phyloP scores from a whole-genome alignment of 2,797 vertebrate species.

The Sebastes kiyomatsui region DNA sequence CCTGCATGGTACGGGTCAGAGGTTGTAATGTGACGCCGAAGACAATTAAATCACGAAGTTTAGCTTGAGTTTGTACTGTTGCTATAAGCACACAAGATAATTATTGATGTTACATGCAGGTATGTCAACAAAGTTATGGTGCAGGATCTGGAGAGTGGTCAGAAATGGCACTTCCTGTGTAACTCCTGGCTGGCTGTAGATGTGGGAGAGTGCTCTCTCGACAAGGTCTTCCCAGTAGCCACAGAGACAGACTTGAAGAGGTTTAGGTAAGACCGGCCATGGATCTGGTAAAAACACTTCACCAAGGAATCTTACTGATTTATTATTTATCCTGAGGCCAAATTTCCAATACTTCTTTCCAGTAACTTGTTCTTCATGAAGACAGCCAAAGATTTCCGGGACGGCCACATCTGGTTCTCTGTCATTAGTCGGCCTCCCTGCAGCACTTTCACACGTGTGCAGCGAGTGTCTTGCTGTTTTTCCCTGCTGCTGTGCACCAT shows the following conservation, averaged over 20 bases:
- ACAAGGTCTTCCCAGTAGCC: slow-evolving; percentile 91
- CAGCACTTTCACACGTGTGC: slow-evolving; percentile 92
- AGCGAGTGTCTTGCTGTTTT: slow-evolving; percentile 95
- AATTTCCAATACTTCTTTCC: background rate
- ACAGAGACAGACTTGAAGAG: slow-evolving; percentile 91
- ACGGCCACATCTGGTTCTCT: slow-evolving; percentile 95
- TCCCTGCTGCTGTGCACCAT: slow-evolving; percentile 96
- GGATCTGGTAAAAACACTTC: background rate
- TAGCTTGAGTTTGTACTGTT: background rate
- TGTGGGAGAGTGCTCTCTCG: slow-evolving; percentile 89
- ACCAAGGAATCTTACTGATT: background rate
- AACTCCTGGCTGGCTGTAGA: slow-evolving; percentile 94
- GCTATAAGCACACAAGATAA: background rate
- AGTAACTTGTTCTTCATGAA: slow-evolving; percentile 96
- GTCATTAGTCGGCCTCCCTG: slow-evolving; percentile 88
- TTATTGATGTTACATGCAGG: slow-evolving; percentile 74
- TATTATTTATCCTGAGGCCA: background rate
- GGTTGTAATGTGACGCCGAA: background rate
- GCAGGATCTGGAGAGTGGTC: slow-evolving; percentile 87
- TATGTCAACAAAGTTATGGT: slow-evolving; percentile 91
- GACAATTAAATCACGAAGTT: background rate
- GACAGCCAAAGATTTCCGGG: slow-evolving; percentile 91
- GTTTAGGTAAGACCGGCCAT: slow-evolving; percentile 85
- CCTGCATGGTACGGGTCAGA: slow-evolving; percentile 86
- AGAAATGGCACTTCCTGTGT: slow-evolving; percentile 94